phyloP scores from a whole-genome alignment of 2,888 invertebrate genomes.

The Nasonovia ribisnigri region DNA sequence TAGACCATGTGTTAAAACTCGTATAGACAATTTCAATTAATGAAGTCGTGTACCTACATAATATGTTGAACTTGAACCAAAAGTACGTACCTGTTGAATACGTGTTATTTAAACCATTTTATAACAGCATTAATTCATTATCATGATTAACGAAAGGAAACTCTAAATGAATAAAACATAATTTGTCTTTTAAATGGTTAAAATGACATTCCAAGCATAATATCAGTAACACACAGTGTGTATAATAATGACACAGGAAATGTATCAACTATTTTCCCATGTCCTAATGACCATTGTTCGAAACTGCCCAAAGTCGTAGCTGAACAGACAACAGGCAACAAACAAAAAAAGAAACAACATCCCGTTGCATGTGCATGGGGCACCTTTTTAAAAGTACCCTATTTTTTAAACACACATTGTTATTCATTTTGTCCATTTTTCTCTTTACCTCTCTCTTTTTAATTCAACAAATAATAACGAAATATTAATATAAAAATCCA shows the following conservation, averaged over 20 bases:
- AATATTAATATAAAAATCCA: constrained; percentile 59
- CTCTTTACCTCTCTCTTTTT: constrained; percentile 48
- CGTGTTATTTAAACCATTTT: not conserved
- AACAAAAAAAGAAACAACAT: constrained; percentile 42
- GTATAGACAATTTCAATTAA: not conserved
- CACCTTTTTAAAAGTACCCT: constrained; percentile 59
- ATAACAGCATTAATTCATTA: not conserved
- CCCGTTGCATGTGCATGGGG: constrained; percentile 31
- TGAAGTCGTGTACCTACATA: not conserved
- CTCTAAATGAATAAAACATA: not conserved
- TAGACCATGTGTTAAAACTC: not conserved
- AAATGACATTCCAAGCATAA: constrained; percentile 32
- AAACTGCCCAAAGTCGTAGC: constrained; percentile 47
- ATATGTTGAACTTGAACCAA: not conserved
- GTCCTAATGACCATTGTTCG: constrained; percentile 61
- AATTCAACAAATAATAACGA: constrained; percentile 56
- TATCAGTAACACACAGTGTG: not conserved
- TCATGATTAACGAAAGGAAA: constrained; percentile 13
- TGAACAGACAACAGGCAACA: constrained; percentile 14
- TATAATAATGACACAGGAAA: constrained; percentile 56
- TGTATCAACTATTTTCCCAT: constrained; percentile 38
- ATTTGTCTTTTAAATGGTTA: constrained; percentile 24
- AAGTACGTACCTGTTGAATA: not conserved
- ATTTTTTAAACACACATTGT: constrained; percentile 48
- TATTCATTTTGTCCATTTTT: constrained; percentile 53